A percentile compares a stretch with the other conserved stretches of the same genome.
These are phyloP conservation scores for Microctenopoma steveboyesi DNA, from an alignment of 2,797 vertebrate genomes.

Conservation along the genomic window DNA sequence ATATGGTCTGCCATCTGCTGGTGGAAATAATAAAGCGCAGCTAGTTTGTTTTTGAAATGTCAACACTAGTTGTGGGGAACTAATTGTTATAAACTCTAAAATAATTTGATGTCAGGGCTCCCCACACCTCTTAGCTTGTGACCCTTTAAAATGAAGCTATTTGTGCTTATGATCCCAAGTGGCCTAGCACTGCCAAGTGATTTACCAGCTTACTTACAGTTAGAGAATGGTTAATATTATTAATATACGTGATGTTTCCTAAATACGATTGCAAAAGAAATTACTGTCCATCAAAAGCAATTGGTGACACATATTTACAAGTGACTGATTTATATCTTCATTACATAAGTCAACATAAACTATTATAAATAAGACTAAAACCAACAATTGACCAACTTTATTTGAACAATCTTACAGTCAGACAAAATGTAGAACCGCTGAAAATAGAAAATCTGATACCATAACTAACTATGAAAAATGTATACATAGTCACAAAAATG, in stretches of 20 bases:
- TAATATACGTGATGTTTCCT: not conserved
- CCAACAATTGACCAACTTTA: conserved; percentile 71
- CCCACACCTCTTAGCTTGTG: not conserved
- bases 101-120: not conserved
- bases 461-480: conserved; percentile 58
- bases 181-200: not conserved
- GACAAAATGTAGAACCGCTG: conserved; percentile 59
- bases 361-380: conserved; percentile 1
- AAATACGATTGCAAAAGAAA: not conserved
- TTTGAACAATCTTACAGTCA: conserved; percentile 66
- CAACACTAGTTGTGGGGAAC: not conserved
- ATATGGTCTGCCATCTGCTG: conserved; percentile 79
- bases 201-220: not conserved
- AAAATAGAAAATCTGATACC: conserved; percentile 70
- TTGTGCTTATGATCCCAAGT: too few relatives aligned
- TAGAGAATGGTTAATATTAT: not conserved
- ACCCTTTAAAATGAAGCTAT: not conserved
- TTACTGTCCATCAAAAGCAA: not conserved
- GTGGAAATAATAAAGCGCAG: conserved; percentile 50
- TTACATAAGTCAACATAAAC: not conserved
- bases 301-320: not conserved
- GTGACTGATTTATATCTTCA: not conserved
- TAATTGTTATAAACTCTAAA: not conserved
- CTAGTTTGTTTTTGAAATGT: not conserved
- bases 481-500: conserved; percentile 59